Evolutionary conservation across 1,140 invertebrate species (phyloP).

Genomic region (Dryas iulia): DNA sequence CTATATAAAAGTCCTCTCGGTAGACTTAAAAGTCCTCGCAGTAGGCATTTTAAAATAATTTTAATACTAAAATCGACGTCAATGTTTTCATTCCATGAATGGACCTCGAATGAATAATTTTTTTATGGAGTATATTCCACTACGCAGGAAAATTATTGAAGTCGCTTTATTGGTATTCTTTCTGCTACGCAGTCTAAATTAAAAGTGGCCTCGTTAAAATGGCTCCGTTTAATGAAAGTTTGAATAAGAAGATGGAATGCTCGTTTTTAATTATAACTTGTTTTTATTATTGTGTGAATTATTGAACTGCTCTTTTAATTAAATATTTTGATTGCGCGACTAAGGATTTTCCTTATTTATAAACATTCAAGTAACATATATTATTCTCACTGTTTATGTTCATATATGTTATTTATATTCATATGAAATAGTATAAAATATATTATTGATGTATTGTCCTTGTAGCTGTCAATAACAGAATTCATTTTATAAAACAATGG

Average conservation of each 20-base stretch:
- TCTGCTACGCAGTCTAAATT: background rate
- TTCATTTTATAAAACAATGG: background rate
- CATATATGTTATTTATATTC: background rate
- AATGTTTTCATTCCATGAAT: background rate
- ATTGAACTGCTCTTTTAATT: background rate
- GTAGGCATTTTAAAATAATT: background rate
- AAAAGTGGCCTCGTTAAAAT: background rate
- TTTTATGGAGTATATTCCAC: background rate
- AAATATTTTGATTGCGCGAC: background rate
- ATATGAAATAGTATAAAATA: background rate
- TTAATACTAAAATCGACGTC: background rate
- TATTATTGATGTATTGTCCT: background rate
- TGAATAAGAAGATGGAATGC: background rate
- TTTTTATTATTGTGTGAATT: background rate
- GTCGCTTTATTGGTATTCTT: constrained; percentile 1
- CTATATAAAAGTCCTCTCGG: background rate
- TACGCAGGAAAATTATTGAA: background rate
- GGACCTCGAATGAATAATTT: background rate
- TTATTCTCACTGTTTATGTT: background rate
- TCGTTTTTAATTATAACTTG: constrained; percentile 1
- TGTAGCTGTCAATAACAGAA: background rate
- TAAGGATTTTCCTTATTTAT: background rate
- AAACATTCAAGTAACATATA: background rate
- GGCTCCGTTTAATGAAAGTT: background rate
- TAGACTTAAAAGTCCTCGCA: background rate